Percentiles rank a stretch among this genome's conserved stretches.
Evolutionary conservation across 2,113 vertebrate genomes (phyloP).

Genomic region (Amphiprion percula): DNA sequence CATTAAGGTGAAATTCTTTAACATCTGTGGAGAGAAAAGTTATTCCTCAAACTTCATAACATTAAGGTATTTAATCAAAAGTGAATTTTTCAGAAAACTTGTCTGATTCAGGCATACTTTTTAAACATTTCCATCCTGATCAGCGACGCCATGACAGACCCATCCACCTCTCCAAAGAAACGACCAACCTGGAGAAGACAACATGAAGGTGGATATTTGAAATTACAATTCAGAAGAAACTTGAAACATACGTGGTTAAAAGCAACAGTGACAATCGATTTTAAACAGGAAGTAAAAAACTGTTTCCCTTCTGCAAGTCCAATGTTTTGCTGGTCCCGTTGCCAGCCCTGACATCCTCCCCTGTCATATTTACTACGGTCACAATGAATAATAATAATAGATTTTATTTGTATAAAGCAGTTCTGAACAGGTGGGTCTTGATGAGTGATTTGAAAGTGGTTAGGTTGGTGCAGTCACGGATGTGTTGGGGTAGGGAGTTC

Average conservation of each 20-base stretch:
- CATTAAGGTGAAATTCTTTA: neutral
- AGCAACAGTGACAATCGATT: too few species aligned
- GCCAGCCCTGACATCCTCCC: neutral
- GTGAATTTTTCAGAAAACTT: neutral
- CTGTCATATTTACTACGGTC: neutral
- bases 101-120: constrained; percentile 80
- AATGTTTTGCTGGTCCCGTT: neutral
- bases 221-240: neutral
- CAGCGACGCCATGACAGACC: constrained; percentile 92
- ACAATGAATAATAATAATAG: neutral
- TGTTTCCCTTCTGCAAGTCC: too few species aligned
- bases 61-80: neutral
- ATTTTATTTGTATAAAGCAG: too few species aligned
- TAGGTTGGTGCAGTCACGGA: too few species aligned
- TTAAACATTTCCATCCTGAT: constrained; percentile 92
- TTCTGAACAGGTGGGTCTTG: too few species aligned
- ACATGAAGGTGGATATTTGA: neutral
- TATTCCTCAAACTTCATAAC: neutral
- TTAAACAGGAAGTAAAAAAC: too few species aligned
- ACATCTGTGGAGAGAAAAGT: neutral
- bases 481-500: too few species aligned
- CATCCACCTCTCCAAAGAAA: constrained; percentile 95
- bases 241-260: neutral
- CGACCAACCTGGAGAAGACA: constrained; percentile 85
- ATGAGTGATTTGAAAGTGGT: too few species aligned